These are phyloP conservation scores for Corythornis madagascariensis DNA, from an alignment of 2,113 vertebrate genomes.

Conservation along the genomic window DNA sequence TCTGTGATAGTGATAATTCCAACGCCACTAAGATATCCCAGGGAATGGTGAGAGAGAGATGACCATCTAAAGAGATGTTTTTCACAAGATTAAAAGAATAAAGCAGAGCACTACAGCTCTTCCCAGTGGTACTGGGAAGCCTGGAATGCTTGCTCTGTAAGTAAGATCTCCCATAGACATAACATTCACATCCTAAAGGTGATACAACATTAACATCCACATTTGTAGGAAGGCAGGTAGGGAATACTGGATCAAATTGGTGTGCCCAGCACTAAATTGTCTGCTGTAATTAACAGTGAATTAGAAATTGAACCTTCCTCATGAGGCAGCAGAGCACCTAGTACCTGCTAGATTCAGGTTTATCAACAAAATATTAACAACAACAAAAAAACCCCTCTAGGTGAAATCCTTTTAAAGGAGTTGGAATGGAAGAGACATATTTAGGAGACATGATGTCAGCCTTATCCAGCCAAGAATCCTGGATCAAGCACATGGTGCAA, in stretches of 20 bases:
- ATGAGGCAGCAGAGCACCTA: not conserved
- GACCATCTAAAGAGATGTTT: not conserved
- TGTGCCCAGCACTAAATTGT: not conserved
- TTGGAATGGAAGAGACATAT: not conserved
- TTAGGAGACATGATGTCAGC: not conserved
- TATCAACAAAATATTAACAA: not conserved
- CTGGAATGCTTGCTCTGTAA: not conserved
- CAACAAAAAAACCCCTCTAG: not conserved
- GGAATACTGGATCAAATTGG: not conserved
- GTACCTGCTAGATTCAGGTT: not conserved
- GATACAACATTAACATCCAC: not conserved
- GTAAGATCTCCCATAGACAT: not conserved
- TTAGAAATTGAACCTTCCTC: not conserved
- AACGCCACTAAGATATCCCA: not conserved
- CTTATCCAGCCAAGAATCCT: not conserved
- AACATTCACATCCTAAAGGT: not conserved
- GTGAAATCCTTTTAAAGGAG: not conserved
- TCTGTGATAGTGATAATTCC: not conserved
- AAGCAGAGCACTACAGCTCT: not conserved
- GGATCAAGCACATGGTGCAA: not conserved
- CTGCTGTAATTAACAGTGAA: not conserved
- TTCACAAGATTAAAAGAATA: not conserved
- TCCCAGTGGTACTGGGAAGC: not conserved
- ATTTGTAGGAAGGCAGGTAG: not conserved
- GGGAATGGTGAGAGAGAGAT: not conserved